Evolutionary conservation across 2,113 vertebrate species (phyloP).

Genomic region (Odontophorus gujanensis): DNA sequence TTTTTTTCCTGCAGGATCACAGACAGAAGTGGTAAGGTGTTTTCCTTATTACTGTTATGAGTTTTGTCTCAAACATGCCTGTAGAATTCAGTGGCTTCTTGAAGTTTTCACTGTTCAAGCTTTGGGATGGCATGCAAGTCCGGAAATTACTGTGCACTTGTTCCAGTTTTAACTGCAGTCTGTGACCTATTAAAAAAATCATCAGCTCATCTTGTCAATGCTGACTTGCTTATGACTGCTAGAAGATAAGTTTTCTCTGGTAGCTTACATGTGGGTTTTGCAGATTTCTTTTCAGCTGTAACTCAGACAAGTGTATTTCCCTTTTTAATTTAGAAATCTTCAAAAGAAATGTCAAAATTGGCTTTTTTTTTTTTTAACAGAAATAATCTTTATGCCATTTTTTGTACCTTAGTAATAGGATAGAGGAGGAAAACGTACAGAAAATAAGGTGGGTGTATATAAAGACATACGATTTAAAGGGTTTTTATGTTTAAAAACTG

Average conservation of each 20-base stretch:
- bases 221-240: neutral
- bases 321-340: neutral
- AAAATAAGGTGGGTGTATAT: neutral
- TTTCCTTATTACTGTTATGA: neutral
- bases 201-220: neutral
- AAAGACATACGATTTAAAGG: neutral
- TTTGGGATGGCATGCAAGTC: neutral
- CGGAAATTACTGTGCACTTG: neutral
- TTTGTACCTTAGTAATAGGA: neutral
- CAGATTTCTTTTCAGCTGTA: neutral
- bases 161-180: neutral
- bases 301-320: neutral
- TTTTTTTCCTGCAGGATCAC: slow-evolving; percentile 41
- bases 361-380: neutral
- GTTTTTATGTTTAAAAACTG: neutral
- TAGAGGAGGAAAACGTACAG: neutral
- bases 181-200: neutral
- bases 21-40: slow-evolving; percentile 72
- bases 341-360: neutral
- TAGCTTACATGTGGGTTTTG: neutral
- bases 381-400: neutral
- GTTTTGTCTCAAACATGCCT: neutral
- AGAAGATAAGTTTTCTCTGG: neutral
- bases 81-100: neutral
- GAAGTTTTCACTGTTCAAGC: neutral